These are phyloP conservation scores for Tromatobia lineatoria DNA, from an alignment of 2,888 invertebrate genomes.

Conservation along the genomic window DNA sequence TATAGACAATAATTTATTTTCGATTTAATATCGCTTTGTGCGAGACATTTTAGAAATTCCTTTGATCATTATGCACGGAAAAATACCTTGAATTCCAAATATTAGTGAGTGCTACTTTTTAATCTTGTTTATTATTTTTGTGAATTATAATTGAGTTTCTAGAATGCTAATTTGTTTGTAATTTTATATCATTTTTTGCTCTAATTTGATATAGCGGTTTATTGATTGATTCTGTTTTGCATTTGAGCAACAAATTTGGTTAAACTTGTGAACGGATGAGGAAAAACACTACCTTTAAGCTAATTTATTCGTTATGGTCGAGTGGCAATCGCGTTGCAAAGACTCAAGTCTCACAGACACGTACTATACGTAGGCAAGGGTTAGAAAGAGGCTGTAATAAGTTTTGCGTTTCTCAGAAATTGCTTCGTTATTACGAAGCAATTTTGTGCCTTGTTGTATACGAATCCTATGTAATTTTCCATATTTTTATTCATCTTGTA, in stretches of 20 bases:
- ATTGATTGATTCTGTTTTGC: not conserved
- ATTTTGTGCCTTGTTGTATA: conserved; percentile 25
- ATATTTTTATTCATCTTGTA: not conserved
- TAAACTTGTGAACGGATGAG: not conserved
- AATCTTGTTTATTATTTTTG: not conserved
- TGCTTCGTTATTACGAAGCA: conserved; percentile 28
- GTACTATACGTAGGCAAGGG: not conserved
- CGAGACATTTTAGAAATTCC: too few species aligned
- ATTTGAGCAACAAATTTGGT: not conserved
- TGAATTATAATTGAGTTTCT: not conserved
- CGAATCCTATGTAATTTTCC: conserved; percentile 10
- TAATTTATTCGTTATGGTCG: conserved; percentile 19
- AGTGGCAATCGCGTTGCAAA: conserved; percentile 1
- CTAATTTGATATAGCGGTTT: not conserved
- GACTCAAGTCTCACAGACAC: conserved; percentile 9
- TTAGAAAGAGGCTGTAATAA: conserved; percentile 16
- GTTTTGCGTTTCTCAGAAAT: conserved; percentile 19
- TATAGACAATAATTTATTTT: too few species aligned
- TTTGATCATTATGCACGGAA: too few species aligned
- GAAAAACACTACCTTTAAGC: not conserved
- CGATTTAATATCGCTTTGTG: too few species aligned
- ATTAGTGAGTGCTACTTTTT: too few species aligned
- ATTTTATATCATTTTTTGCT: not conserved
- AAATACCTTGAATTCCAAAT: not conserved
- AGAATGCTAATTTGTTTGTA: not conserved